Base-by-base conservation (phyloP, 2,888 invertebrate species). In the Anorthoa munda region DNA sequence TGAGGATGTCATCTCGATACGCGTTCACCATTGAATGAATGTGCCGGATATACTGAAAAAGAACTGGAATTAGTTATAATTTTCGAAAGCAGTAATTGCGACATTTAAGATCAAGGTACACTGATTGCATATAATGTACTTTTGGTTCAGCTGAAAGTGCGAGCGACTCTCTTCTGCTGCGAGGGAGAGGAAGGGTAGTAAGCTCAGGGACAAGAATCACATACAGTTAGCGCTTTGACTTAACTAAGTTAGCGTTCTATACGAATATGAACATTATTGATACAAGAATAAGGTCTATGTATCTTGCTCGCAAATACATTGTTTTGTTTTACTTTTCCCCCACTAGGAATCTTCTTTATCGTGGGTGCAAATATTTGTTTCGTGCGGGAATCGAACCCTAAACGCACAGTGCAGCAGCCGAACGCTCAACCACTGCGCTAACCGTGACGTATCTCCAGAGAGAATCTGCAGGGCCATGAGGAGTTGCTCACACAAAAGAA, bases 21-120 rank as follows among this genome's bases (percentile, higher is more conserved):
- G 90, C 91, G 77, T 93, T 90, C 56, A 93, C 86, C 87, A 93
- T 91, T 2, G 93, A 91, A 71, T 92, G 88, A 31, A 94, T 87
- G 67, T 91, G 90, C 17, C 89, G 92, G 45, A 91, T 86, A 74
- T 92, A 92, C 93, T 94, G 92, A 71, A 90, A 90, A 39, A 39
- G 39, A 39, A 39, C 4, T 39, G 39, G 9, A 39, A 39, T 9
- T 39, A 39, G 9, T 39, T 39, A 39, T 39, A 39, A 7, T 39
- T 59, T 31, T 51, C 18, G 12, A 21, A 12, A 18, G 21, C 17
- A 39, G 17, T 56, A 66, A 13, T 23, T 2, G 2, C 53, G 18
- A 65, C 21, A 53, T 39, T 39, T 9, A 39, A 39, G 9, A 9
- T 39, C 39, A 39, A 39, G 39, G 39, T 39, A 39, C 9, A 39